These are phyloP conservation scores for Solea solea DNA, from an alignment of 2,113 vertebrate genomes.

Conservation along the genomic window DNA sequence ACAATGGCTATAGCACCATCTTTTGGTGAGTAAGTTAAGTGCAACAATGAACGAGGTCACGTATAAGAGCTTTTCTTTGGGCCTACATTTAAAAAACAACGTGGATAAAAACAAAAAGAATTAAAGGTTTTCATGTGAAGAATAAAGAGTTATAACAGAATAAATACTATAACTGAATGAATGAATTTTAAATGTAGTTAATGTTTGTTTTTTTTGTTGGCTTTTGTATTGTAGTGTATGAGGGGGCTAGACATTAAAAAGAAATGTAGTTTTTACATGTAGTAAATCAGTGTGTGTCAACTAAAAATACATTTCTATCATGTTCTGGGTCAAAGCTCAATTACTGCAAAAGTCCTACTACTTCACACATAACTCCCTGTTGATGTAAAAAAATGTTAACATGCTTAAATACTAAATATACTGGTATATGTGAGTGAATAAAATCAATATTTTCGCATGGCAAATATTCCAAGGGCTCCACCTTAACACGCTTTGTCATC, in stretches of 20 bases:
- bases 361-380: background rate
- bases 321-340: background rate
- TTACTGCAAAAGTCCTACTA: background rate
- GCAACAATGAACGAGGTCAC: background rate
- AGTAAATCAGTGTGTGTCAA: too few relatives aligned
- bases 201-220: too few relatives aligned
- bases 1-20: constrained; percentile 74
- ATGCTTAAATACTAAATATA: background rate
- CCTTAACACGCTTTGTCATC: constrained; percentile 56
- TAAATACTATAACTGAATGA: too few relatives aligned
- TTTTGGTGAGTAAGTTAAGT: constrained; percentile 56
- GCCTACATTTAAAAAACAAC: background rate
- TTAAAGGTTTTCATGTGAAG: background rate
- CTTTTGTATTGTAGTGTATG: too few relatives aligned
- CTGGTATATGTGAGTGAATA: constrained; percentile 4
- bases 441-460: constrained; percentile 7
- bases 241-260: too few relatives aligned
- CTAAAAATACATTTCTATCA: too few relatives aligned
- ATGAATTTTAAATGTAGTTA: too few relatives aligned
- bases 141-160: too few relatives aligned
- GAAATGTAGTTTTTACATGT: too few relatives aligned
- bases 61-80: background rate
- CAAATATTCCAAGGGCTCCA: background rate
- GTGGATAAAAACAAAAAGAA: too few relatives aligned
- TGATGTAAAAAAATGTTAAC: background rate